Evolutionary conservation across 1,140 invertebrate genomes (phyloP).

Genomic region (Megathymus violae): DNA sequence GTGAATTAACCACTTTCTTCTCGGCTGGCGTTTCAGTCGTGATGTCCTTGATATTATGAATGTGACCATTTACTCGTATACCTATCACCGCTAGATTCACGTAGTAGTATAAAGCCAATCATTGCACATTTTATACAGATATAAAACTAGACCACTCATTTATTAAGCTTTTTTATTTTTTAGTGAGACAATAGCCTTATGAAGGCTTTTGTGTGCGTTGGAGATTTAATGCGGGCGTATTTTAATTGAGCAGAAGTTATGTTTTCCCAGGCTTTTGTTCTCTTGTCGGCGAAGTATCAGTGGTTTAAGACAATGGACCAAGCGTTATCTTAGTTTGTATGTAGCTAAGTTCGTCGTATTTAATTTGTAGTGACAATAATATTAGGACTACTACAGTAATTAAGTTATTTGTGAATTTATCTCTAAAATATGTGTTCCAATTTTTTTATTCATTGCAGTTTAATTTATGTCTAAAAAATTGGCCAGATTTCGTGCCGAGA

Average conservation of each 20-base stretch:
- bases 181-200: neutral
- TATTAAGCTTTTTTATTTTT: neutral
- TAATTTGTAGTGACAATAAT: constrained; percentile 25
- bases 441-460: constrained; percentile 1
- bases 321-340: constrained; percentile 23
- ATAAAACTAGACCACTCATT: too few relatives aligned
- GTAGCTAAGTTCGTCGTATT: constrained; percentile 2
- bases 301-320: constrained; percentile 19
- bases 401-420: too few relatives aligned
- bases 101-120: too few relatives aligned
- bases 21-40: too few relatives aligned
- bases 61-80: too few relatives aligned
- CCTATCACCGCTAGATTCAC: too few relatives aligned
- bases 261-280: constrained; percentile 24
- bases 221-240: constrained; percentile 28
- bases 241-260: constrained; percentile 29
- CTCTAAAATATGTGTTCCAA: constrained; percentile 5
- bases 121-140: too few relatives aligned
- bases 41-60: too few relatives aligned
- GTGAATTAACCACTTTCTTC: too few relatives aligned
- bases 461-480: neutral
- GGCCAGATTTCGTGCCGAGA: neutral
- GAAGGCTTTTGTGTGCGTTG: constrained; percentile 21
- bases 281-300: constrained; percentile 20
- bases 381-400: neutral